Percentiles rank a stretch among this genome's conserved stretches.
Conservation (phyloP, 1,140 invertebrate species). For the Venturia canescens region DNA sequence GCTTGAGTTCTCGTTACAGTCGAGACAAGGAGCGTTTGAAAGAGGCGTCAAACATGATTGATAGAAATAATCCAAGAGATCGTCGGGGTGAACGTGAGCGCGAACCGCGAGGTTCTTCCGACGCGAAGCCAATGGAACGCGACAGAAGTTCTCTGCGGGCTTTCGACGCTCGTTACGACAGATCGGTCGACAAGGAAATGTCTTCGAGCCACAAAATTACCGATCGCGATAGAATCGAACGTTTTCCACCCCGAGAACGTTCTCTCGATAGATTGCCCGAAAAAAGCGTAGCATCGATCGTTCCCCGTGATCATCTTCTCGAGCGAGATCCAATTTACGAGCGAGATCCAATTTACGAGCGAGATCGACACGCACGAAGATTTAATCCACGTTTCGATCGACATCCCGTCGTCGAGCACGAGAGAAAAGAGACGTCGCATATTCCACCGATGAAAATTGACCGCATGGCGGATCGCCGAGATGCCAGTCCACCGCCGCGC, state of each 20-base stretch:
- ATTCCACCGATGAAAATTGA: constrained; percentile 65
- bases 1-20: constrained; percentile 60
- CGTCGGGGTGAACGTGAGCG: constrained; percentile 70
- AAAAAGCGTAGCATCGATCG: constrained; percentile 56
- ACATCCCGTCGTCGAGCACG: constrained; percentile 59
- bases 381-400: constrained; percentile 67
- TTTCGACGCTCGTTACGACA: constrained; percentile 67
- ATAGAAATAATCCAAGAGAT: constrained; percentile 66
- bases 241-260: constrained; percentile 66
- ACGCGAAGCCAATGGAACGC: constrained; percentile 65
- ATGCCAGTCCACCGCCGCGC: constrained; percentile 60
- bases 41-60: constrained; percentile 56
- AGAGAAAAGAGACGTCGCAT: constrained; percentile 60
- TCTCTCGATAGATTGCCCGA: constrained; percentile 67
- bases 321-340: constrained; percentile 68
- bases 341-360: constrained; percentile 69
- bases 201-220: constrained; percentile 57
- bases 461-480: constrained; percentile 62
- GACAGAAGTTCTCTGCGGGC: constrained; percentile 63
- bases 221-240: constrained; percentile 65
- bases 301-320: constrained; percentile 51
- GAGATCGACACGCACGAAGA: constrained; percentile 67
- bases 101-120: constrained; percentile 60
- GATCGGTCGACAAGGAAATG: constrained; percentile 64
- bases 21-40: constrained; percentile 68